Percentiles rank a stretch among this genome's conserved stretches.
Evolutionary conservation across 2,113 vertebrate species (phyloP).

Genomic region (Dromiciops gliroides): DNA sequence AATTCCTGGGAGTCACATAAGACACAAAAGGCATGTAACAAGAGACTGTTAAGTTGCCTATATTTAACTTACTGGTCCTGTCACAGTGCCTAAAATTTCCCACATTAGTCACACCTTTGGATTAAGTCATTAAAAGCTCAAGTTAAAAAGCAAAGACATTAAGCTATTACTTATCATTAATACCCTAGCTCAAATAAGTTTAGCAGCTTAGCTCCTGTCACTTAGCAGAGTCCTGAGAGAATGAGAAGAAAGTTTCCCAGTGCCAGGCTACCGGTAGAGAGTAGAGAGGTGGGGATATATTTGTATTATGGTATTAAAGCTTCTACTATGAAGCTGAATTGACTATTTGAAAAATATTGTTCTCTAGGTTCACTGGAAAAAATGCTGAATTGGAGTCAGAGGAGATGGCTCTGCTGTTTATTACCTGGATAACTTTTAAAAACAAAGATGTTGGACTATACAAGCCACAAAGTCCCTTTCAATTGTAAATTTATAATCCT

Average conservation of each 20-base stretch:
- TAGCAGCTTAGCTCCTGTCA: slow-evolving; percentile 33
- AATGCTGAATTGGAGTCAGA: background rate
- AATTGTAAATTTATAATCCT: background rate
- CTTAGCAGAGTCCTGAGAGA: background rate
- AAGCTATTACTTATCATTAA: background rate
- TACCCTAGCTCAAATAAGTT: background rate
- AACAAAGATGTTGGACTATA: background rate
- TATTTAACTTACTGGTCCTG: background rate
- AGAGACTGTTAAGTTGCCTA: background rate
- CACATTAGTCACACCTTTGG: background rate
- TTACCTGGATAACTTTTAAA: background rate
- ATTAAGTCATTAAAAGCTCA: slow-evolving; percentile 4
- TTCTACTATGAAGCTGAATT: background rate
- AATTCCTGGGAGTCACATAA: background rate
- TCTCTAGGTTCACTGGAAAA: background rate
- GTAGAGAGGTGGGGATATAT: background rate
- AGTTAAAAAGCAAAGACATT: background rate
- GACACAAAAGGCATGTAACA: background rate
- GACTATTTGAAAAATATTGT: slow-evolving; percentile 7
- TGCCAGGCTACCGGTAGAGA: background rate
- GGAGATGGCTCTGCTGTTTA: background rate
- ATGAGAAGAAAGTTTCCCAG: background rate
- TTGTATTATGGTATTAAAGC: background rate
- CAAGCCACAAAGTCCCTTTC: background rate
- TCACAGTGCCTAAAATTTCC: background rate